phyloP scores from a whole-genome alignment of 2,113 vertebrate species.

The Poeciliopsis turrubarensis region DNA sequence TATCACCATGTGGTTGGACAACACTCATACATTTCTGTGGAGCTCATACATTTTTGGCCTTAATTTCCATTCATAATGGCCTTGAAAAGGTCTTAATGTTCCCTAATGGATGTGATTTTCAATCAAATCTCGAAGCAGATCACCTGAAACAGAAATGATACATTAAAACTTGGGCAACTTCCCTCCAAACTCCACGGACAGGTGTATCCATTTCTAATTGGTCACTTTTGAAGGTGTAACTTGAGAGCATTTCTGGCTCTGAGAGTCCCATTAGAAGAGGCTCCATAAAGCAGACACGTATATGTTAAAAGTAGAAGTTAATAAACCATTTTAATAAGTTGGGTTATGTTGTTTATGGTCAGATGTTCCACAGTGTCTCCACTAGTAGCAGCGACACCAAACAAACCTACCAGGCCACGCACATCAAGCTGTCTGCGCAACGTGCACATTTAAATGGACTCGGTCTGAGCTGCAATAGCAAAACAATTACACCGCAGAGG shows the following conservation, averaged over 20 bases:
- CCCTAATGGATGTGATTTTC: too few species aligned
- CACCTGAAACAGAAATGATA: too few species aligned
- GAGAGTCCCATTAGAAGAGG: not conserved
- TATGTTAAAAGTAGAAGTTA: not conserved
- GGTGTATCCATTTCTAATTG: too few species aligned
- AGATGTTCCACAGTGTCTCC: not conserved
- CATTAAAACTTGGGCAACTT: too few species aligned
- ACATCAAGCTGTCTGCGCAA: slow-evolving; percentile 9
- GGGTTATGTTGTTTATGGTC: not conserved
- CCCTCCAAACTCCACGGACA: too few species aligned
- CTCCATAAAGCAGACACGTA: not conserved
- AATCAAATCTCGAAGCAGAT: too few species aligned
- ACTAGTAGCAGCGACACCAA: slow-evolving; percentile 5
- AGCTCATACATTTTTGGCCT: too few species aligned
- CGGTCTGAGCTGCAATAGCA: slow-evolving; percentile 42
- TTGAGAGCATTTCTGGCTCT: not conserved
- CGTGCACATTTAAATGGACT: slow-evolving; percentile 48
- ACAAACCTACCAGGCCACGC: slow-evolving; percentile 21
- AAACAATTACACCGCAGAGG: slow-evolving; percentile 54
- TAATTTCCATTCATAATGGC: too few species aligned
- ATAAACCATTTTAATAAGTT: not conserved
- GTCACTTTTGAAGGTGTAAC: too few species aligned
- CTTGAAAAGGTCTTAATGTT: too few species aligned
- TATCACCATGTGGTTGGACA: too few species aligned
- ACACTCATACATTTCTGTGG: too few species aligned